A percentile compares a stretch with the other conserved stretches of the same genome.
These are phyloP conservation scores for Lymantria dispar DNA, from an alignment of 2,888 invertebrate species.

Conservation along the genomic window DNA sequence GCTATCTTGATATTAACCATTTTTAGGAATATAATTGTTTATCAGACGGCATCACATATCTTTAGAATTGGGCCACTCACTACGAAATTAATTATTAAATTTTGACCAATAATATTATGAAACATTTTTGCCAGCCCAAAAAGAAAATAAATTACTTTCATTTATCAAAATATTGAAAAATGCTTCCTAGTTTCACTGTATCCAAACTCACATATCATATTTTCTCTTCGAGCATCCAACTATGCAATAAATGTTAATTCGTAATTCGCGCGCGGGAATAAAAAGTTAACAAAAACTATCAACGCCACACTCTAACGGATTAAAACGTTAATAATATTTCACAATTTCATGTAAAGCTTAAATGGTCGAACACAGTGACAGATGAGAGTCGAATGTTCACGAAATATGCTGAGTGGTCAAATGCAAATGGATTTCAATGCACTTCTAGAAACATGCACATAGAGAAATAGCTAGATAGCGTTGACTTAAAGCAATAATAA, in stretches of 20 bases:
- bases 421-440: conserved; percentile 57
- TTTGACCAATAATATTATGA: too few species aligned
- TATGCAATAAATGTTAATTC: conserved; percentile 2
- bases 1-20: too few species aligned
- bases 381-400: conserved; percentile 51
- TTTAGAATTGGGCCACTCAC: too few species aligned
- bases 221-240: background rate
- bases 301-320: conserved; percentile 21
- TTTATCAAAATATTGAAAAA: too few species aligned
- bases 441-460: conserved; percentile 30
- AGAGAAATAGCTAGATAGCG: conserved; percentile 3
- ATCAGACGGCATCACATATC: too few species aligned
- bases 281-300: conserved; percentile 12
- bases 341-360: conserved; percentile 51
- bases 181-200: background rate
- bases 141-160: too few species aligned
- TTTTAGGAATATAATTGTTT: too few species aligned
- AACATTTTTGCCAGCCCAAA: too few species aligned
- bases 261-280: background rate
- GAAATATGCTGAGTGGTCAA: conserved; percentile 61
- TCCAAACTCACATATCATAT: background rate
- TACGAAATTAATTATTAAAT: too few species aligned
- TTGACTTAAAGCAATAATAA: background rate
- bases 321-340: conserved; percentile 55
- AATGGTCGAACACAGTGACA: conserved; percentile 50